phyloP scores from a whole-genome alignment of 2,797 vertebrate genomes.

The Pangasius djambal region DNA sequence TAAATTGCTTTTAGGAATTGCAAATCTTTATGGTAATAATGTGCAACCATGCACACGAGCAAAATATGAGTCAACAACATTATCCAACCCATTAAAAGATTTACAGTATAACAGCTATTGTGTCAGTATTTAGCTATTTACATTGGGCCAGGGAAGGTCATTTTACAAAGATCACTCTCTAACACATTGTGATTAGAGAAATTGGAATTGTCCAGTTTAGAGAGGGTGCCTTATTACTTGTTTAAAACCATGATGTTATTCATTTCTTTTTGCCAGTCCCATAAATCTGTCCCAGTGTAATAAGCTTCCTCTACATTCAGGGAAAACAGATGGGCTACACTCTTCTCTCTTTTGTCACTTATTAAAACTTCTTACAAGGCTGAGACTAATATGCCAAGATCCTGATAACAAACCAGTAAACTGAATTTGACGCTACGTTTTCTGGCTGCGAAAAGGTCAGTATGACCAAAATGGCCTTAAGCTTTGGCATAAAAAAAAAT shows the following conservation, averaged over 20 bases:
- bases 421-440: background rate
- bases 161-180: constrained; percentile 27
- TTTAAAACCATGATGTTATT: constrained; percentile 44
- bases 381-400: constrained; percentile 15
- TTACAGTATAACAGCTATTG: constrained; percentile 3
- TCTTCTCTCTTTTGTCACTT: constrained; percentile 16
- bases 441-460: constrained; percentile 50
- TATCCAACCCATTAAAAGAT: background rate
- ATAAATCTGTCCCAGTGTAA: constrained; percentile 17
- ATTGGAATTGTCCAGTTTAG: constrained; percentile 56
- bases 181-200: background rate
- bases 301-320: constrained; percentile 8
- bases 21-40: background rate
- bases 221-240: background rate
- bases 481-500: constrained; percentile 38
- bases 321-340: constrained; percentile 31
- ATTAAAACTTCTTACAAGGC: constrained; percentile 15
- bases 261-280: background rate
- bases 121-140: constrained; percentile 53
- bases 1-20: background rate
- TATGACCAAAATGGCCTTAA: constrained; percentile 47
- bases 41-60: background rate
- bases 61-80: background rate
- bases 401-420: constrained; percentile 21
- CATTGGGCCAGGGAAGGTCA: constrained; percentile 60